Conservation (phyloP, 2,113 vertebrate species). For the Felis chaus region DNA sequence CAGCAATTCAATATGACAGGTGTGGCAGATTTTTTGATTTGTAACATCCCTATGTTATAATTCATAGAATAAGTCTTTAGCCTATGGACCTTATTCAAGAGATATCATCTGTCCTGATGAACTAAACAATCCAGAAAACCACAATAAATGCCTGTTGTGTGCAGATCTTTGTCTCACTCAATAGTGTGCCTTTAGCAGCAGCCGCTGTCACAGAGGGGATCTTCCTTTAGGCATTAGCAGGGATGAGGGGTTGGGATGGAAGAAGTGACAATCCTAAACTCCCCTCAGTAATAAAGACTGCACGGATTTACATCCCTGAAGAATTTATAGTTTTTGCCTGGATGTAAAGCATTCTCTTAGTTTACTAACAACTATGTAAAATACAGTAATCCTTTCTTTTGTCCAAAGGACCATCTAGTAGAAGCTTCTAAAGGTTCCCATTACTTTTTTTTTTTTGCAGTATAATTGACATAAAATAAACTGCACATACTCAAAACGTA, state of each 20-base stretch:
- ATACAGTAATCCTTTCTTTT: background rate
- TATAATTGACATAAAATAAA: background rate
- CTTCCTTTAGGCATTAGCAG: background rate
- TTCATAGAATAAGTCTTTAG: background rate
- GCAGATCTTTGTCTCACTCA: background rate
- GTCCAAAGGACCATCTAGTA: background rate
- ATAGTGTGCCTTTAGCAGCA: background rate
- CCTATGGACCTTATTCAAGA: background rate
- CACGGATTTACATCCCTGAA: background rate
- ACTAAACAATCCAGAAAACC: background rate
- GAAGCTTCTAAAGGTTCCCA: background rate
- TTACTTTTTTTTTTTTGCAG: background rate
- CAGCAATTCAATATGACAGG: conserved; percentile 27
- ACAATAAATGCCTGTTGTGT: background rate
- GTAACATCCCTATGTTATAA: background rate
- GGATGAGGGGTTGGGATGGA: background rate
- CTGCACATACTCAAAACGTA: background rate
- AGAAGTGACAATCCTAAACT: background rate
- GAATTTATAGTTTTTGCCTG: background rate
- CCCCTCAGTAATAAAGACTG: background rate
- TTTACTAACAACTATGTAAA: background rate
- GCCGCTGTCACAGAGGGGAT: background rate
- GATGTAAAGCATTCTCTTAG: background rate
- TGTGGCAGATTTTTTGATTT: background rate
- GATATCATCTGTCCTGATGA: background rate